These are phyloP conservation scores for Hyperopisus bebe DNA, from an alignment of 2,113 vertebrate species.

Conservation along the genomic window DNA sequence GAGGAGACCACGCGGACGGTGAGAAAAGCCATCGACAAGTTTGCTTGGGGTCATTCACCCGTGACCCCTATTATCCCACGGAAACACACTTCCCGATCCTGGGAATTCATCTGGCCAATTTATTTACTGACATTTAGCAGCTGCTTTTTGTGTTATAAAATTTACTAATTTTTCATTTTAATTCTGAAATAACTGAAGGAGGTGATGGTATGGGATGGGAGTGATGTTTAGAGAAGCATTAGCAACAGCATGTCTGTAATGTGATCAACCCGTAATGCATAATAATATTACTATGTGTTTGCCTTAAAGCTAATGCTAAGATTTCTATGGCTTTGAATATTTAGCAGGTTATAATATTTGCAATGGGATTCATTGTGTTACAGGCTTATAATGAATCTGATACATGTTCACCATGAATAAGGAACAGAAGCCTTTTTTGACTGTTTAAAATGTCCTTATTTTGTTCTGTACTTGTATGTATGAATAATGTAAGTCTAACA, in stretches of 20 bases:
- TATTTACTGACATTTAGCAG: not conserved
- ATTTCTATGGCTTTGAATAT: not conserved
- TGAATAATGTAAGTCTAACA: not conserved
- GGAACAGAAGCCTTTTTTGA: not conserved
- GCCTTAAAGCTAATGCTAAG: not conserved
- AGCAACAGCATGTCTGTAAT: not conserved
- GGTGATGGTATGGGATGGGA: not conserved
- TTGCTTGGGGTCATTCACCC: not conserved
- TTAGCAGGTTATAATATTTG: not conserved
- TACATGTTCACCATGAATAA: not conserved
- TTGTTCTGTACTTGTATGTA: not conserved
- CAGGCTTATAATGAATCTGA: not conserved
- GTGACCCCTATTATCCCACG: not conserved
- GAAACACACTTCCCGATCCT: not conserved
- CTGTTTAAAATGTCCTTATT: not conserved
- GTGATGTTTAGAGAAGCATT: not conserved
- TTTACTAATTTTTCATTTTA: not conserved
- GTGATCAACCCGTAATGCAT: not conserved
- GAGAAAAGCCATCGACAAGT: not conserved
- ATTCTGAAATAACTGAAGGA: not conserved
- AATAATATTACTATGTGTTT: not conserved
- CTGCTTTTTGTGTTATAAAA: not conserved
- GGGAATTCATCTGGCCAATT: not conserved
- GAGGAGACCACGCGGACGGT: not conserved
- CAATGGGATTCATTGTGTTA: not conserved